Evolutionary conservation across 2,797 vertebrate species (phyloP).

Genomic region (Poecilia picta): DNA sequence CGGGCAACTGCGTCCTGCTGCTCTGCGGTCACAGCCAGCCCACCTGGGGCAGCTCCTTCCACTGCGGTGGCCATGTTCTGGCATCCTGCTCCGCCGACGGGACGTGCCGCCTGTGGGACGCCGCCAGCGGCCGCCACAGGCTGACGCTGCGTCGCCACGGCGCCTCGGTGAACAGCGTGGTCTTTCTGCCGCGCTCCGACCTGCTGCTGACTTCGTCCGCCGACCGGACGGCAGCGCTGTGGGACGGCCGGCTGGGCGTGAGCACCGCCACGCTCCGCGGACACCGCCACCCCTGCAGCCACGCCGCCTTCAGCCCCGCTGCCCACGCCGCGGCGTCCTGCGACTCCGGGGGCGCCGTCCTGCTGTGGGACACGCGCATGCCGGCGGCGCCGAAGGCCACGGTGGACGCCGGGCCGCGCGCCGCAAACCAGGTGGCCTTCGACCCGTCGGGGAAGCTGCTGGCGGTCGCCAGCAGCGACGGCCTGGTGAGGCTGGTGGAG

Average conservation of each 20-base stretch:
- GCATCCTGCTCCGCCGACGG: slow-evolving; percentile 86
- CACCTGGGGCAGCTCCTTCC: slow-evolving; percentile 80
- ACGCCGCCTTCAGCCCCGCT: slow-evolving; percentile 74
- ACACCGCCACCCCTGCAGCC: slow-evolving; percentile 83
- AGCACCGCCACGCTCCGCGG: slow-evolving; percentile 80
- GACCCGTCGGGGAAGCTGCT: slow-evolving; percentile 79
- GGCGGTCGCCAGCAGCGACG: slow-evolving; percentile 81
- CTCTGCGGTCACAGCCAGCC: slow-evolving; percentile 47
- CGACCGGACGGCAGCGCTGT: slow-evolving; percentile 56
- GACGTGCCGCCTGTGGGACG: slow-evolving; percentile 84
- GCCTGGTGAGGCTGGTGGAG: slow-evolving; percentile 79
- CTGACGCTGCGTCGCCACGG: slow-evolving; percentile 80
- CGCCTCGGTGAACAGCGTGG: slow-evolving; percentile 84
- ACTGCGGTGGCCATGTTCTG: slow-evolving; percentile 82
- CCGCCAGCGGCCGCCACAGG: slow-evolving; percentile 83
- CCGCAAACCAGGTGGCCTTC: slow-evolving; percentile 85
- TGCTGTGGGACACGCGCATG: slow-evolving; percentile 86
- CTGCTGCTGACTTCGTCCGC: slow-evolving; percentile 67
- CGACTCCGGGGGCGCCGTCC: slow-evolving; percentile 77
- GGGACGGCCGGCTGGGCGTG: slow-evolving; percentile 77
- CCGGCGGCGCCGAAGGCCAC: slow-evolving; percentile 50
- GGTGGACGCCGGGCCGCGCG: slow-evolving; percentile 78
- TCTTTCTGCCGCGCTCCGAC: slow-evolving; percentile 82
- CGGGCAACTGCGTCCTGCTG: slow-evolving; percentile 24
- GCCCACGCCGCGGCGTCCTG: slow-evolving; percentile 83